phyloP scores from a whole-genome alignment of 2,797 vertebrate genomes.

The Anabacerthia variegaticeps region DNA sequence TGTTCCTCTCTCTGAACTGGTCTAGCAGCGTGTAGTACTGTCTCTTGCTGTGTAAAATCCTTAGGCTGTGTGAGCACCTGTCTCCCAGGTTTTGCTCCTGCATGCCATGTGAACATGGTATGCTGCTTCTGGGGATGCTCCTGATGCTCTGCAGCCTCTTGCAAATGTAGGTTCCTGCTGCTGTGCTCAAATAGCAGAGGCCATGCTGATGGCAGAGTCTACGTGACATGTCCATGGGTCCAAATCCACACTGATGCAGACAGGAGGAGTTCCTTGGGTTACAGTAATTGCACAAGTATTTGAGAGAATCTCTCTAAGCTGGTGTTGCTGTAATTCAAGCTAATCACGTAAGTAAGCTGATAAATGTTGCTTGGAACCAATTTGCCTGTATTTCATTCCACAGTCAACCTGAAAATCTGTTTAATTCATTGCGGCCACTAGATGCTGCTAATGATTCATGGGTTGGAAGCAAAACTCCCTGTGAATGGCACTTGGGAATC shows the following conservation, averaged over 20 bases:
- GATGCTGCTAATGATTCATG: constrained; percentile 66
- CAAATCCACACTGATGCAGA: neutral
- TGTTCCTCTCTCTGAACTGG: neutral
- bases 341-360: neutral
- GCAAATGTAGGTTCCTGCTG: neutral
- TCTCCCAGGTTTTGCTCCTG: neutral
- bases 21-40: rapidly evolving
- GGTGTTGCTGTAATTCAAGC: neutral
- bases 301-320: neutral
- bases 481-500: neutral
- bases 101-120: rapidly evolving
- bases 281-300: neutral
- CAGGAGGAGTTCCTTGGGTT: neutral
- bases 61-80: neutral
- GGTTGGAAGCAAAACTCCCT: neutral
- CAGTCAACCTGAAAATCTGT: neutral
- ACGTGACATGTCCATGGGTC: neutral
- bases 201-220: neutral
- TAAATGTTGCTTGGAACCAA: neutral
- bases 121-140: neutral
- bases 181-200: neutral
- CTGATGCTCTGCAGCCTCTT: neutral
- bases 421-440: constrained; percentile 42
- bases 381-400: neutral
- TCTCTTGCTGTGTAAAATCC: neutral